These are phyloP conservation scores for Heliconius sara DNA, from an alignment of 2,888 invertebrate species.

Conservation along the genomic window DNA sequence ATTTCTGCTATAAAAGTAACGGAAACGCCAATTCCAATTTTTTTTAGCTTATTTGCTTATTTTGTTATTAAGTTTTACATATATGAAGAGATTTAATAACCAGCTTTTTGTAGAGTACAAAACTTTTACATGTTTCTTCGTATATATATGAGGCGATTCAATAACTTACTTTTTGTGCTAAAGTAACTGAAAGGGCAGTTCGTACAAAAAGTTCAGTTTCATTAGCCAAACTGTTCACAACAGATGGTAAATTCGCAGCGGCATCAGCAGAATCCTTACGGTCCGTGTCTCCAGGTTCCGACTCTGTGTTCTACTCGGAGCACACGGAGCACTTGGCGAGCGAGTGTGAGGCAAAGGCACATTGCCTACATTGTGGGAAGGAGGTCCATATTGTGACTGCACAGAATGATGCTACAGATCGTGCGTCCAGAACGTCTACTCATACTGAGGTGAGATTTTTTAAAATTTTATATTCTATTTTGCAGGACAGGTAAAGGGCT, in stretches of 20 bases:
- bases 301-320: constrained; percentile 95
- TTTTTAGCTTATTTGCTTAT: too few relatives aligned
- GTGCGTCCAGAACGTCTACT: constrained; percentile 70
- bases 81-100: too few relatives aligned
- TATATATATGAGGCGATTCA: not conserved
- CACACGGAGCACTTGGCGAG: constrained; percentile 84
- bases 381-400: constrained; percentile 87
- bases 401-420: constrained; percentile 71
- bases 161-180: not conserved
- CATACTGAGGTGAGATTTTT: constrained; percentile 75
- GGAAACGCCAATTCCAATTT: too few relatives aligned
- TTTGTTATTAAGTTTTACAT: too few relatives aligned
- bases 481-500: not conserved
- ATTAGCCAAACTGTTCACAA: constrained; percentile 26
- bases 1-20: too few relatives aligned
- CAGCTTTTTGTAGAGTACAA: too few relatives aligned
- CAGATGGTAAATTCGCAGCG: constrained; percentile 84
- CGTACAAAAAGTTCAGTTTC: not conserved
- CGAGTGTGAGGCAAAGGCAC: constrained; percentile 85
- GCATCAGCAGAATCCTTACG: constrained; percentile 93
- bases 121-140: not conserved
- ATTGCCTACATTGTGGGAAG: constrained; percentile 93
- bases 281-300: constrained; percentile 95
- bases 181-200: not conserved
- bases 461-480: not conserved